Conservation (phyloP, 1,140 invertebrate genomes). For the Drosophila elegans region DNA sequence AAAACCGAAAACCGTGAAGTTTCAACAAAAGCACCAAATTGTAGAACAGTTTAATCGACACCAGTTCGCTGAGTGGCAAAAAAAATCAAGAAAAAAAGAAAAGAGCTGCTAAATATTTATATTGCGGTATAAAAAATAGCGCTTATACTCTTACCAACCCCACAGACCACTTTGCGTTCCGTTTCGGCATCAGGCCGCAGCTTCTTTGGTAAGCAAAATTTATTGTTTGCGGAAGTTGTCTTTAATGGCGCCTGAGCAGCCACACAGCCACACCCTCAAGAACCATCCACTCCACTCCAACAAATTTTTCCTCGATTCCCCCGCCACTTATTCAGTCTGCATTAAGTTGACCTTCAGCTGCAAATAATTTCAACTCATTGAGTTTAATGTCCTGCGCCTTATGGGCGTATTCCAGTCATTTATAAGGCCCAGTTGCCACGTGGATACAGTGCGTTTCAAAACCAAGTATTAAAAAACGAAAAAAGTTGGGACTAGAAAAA, state of each 20-base stretch:
- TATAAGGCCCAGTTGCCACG: conserved; percentile 20
- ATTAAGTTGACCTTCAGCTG: conserved; percentile 75
- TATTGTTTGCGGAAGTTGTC: conserved; percentile 81
- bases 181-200: conserved; percentile 5
- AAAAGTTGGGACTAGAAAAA: too few relatives aligned
- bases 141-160: conserved; percentile 28
- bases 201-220: conserved; percentile 65
- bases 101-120: conserved; percentile 2
- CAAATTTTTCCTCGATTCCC: neutral
- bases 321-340: conserved; percentile 19
- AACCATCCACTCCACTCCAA: neutral
- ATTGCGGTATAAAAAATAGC: conserved; percentile 31
- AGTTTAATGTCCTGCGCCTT: conserved; percentile 73
- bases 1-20: conserved; percentile 19
- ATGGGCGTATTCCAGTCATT: conserved; percentile 38
- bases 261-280: conserved; percentile 44
- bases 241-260: conserved; percentile 71
- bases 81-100: conserved; percentile 12
- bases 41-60: conserved; percentile 66
- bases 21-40: conserved; percentile 17
- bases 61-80: conserved; percentile 12
- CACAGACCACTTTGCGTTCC: conserved; percentile 16
- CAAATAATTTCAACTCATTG: conserved; percentile 83
- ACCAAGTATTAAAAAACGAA: neutral
- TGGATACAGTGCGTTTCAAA: conserved; percentile 18